Evolutionary conservation across 2,113 vertebrate species (phyloP).

Genomic region (Oryzias woworae): DNA sequence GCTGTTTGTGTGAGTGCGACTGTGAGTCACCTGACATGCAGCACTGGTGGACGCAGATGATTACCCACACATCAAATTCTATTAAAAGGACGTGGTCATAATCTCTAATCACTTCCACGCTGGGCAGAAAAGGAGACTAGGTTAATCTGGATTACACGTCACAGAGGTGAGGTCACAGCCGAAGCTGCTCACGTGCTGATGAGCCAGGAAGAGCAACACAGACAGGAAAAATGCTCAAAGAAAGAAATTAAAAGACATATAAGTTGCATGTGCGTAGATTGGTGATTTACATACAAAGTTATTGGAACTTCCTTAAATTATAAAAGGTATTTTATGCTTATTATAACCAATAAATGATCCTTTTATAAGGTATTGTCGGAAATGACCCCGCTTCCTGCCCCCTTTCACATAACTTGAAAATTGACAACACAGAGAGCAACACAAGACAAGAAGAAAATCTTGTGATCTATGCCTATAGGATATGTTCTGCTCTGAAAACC

Average conservation of each 20-base stretch:
- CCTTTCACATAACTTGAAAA: background rate
- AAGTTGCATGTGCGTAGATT: no score
- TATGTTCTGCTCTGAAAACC: constrained; percentile 22
- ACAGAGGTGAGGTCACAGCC: constrained; percentile 56
- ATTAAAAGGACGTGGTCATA: constrained; percentile 68
- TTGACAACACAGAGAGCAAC: constrained; percentile 8
- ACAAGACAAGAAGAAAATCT: constrained; percentile 24
- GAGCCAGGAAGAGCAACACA: constrained; percentile 18
- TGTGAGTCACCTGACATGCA: constrained; percentile 52
- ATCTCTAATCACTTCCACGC: constrained; percentile 72
- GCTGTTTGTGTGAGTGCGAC: constrained; percentile 16
- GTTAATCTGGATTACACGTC: constrained; percentile 76
- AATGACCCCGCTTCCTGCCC: constrained; percentile 1
- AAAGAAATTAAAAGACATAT: no score
- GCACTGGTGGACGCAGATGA: constrained; percentile 42
- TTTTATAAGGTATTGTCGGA: constrained; percentile 18
- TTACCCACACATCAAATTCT: constrained; percentile 59
- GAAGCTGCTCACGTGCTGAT: constrained; percentile 35
- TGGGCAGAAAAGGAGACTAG: constrained; percentile 64
- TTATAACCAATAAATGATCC: constrained; percentile 5
- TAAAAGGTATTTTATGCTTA: no score
- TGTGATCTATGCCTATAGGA: constrained; percentile 52
- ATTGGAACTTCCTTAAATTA: no score
- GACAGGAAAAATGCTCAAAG: constrained; percentile 16
- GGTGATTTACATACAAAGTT: no score